phyloP scores from a whole-genome alignment of 2,113 vertebrate genomes.

The Triplophysa tibetana region DNA sequence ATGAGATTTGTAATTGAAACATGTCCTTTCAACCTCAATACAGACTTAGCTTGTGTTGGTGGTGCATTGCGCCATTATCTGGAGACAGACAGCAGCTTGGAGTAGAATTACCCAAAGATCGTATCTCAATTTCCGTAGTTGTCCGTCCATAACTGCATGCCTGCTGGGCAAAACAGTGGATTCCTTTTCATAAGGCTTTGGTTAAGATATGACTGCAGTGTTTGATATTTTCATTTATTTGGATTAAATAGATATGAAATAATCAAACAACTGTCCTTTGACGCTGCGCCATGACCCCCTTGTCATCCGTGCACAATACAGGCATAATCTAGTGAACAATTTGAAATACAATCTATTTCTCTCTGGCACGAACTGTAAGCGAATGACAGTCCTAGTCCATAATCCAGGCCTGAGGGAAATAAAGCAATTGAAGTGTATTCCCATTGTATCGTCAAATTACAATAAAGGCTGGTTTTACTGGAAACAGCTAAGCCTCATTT shows the following conservation, averaged over 20 bases:
- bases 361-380: constrained; percentile 31
- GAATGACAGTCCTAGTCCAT: constrained; percentile 53
- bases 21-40: neutral
- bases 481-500: constrained; percentile 54
- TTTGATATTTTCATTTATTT: constrained; percentile 8
- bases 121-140: neutral
- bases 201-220: constrained; percentile 5
- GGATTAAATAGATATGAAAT: constrained; percentile 15
- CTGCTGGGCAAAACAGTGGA: neutral
- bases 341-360: constrained; percentile 3
- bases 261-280: constrained; percentile 4
- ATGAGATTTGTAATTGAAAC: constrained; percentile 15
- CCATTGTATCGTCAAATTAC: constrained; percentile 63
- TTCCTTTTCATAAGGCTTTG: neutral
- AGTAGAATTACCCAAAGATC: neutral
- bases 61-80: neutral
- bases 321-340: constrained; percentile 20
- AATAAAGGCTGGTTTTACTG: constrained; percentile 53
- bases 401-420: constrained; percentile 51
- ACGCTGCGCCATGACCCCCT: neutral
- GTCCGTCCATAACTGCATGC: constrained; percentile 5
- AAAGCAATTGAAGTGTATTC: constrained; percentile 65
- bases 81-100: constrained; percentile 4
- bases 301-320: constrained; percentile 13
- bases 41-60: neutral